A percentile compares a stretch with the other conserved stretches of the same genome.
phyloP scores from a whole-genome alignment of 2,797 vertebrate genomes.

The Aselliscus stoliczkanus region DNA sequence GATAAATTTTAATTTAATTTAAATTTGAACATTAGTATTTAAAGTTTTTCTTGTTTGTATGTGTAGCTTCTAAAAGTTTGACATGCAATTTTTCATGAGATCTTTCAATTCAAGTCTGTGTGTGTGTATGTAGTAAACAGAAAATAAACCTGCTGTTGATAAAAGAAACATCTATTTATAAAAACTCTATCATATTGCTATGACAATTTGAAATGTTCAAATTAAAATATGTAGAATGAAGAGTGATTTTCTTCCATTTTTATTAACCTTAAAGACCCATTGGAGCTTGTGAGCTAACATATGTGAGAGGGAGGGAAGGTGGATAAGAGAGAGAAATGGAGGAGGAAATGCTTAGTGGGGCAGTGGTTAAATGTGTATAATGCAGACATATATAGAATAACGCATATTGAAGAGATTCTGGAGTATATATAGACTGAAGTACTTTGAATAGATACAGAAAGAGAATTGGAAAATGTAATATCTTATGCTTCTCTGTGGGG shows the following conservation, averaged over 20 bases:
- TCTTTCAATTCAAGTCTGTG: not conserved
- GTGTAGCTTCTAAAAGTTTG: not conserved
- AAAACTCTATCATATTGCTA: not conserved
- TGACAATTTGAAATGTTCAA: slow-evolving; percentile 39
- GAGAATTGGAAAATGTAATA: not conserved
- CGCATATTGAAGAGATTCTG: not conserved
- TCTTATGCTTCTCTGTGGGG: not conserved
- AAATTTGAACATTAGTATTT: not conserved
- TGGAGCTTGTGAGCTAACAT: not conserved
- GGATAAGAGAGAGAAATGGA: too few species aligned
- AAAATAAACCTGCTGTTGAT: not conserved
- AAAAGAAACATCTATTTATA: not conserved
- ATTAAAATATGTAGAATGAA: not conserved
- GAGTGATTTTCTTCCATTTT: not conserved
- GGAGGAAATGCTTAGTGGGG: not conserved
- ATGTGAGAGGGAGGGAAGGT: not conserved
- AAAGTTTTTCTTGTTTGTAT: not conserved
- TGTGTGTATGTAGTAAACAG: not conserved
- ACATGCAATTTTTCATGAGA: not conserved
- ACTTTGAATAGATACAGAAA: not conserved
- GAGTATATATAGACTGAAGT: not conserved
- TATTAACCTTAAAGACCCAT: not conserved
- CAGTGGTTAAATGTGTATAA: not conserved
- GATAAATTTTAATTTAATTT: not conserved
- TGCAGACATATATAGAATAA: not conserved